These are phyloP conservation scores for Phalangium opilio DNA, from an alignment of 2,888 invertebrate species.

Conservation along the genomic window DNA sequence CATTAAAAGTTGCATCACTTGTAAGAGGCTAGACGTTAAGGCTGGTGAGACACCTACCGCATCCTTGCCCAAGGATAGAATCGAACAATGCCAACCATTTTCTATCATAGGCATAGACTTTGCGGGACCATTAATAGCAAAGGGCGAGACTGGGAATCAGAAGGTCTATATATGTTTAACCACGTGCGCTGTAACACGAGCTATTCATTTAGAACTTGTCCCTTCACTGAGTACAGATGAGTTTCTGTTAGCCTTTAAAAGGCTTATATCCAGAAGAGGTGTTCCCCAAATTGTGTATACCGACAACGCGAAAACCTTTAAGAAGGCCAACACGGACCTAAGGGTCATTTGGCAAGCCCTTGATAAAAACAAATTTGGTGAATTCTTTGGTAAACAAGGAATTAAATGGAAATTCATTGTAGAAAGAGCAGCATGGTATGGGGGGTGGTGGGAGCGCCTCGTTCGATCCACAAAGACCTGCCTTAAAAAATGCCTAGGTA, in stretches of 20 bases:
- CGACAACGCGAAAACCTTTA: slow-evolving; percentile 32
- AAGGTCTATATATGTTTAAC: not conserved
- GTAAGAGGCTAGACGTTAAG: not conserved
- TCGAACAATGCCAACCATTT: not conserved
- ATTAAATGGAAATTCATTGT: slow-evolving; percentile 28
- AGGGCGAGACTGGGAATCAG: not conserved
- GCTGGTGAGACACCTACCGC: not conserved
- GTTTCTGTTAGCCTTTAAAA: slow-evolving; percentile 24
- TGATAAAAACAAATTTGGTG: slow-evolving; percentile 8
- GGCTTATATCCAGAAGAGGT: slow-evolving; percentile 27
- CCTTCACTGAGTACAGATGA: slow-evolving; percentile 22
- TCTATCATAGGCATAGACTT: slow-evolving; percentile 1
- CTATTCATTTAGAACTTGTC: slow-evolving; percentile 29
- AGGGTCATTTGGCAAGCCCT: not conserved
- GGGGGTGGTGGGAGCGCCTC: slow-evolving; percentile 33
- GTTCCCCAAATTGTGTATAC: slow-evolving; percentile 25
- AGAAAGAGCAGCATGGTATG: slow-evolving; percentile 31
- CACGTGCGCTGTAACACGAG: slow-evolving; percentile 16
- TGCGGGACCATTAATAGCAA: slow-evolving; percentile 14
- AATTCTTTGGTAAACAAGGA: slow-evolving; percentile 1
- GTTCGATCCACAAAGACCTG: slow-evolving; percentile 29
- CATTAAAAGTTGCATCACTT: not conserved
- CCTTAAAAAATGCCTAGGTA: slow-evolving; percentile 27
- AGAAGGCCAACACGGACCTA: slow-evolving; percentile 26
- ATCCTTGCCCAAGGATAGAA: not conserved